Evolutionary conservation across 2,113 vertebrate species (phyloP).

Genomic region (Silurus glanis): DNA sequence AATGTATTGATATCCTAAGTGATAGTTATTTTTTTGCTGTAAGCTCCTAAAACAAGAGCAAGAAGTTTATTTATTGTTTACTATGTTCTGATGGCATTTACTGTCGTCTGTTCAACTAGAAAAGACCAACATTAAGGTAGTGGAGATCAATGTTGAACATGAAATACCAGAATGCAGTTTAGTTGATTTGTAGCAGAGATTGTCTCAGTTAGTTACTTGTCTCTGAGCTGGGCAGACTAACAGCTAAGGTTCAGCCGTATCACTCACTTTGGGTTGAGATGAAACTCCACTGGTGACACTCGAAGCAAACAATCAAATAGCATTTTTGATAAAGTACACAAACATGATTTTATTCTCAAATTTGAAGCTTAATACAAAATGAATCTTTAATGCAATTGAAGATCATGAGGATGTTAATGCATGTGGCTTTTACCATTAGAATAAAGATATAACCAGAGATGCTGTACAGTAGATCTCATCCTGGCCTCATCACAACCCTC

Average conservation of each 20-base stretch:
- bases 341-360: not conserved
- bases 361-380: not conserved
- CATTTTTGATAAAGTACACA: not conserved
- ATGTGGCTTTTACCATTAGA: not conserved
- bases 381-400: not conserved
- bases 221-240: not conserved
- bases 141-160: not conserved
- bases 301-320: not conserved
- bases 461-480: not conserved
- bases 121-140: not conserved
- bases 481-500: constrained; percentile 13
- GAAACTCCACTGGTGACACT: not conserved
- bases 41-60: not conserved
- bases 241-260: not conserved
- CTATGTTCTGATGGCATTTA: not conserved
- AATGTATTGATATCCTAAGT: not conserved
- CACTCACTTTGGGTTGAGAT: not conserved
- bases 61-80: not conserved
- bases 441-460: constrained; percentile 11
- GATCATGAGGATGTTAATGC: too few relatives aligned
- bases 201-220: not conserved
- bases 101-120: not conserved
- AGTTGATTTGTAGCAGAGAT: not conserved
- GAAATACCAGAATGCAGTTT: not conserved
- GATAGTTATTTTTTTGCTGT: not conserved